Conservation (phyloP, 2,797 vertebrate genomes). For the Chiloscyllium punctatum region DNA sequence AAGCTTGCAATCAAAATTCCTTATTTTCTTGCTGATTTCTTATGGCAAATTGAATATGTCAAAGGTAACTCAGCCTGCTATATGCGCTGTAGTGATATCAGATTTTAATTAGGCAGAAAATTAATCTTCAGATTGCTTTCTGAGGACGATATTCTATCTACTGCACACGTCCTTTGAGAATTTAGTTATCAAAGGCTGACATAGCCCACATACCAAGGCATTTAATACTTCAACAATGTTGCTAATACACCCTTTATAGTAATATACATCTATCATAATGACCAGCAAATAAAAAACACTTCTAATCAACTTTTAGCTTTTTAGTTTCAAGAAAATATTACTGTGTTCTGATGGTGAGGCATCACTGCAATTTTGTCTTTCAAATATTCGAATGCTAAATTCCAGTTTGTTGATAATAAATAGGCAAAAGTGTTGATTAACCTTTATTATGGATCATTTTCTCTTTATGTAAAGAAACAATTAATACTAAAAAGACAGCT, state of each 20-base stretch:
- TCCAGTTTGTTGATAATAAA: background rate
- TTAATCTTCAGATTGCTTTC: background rate
- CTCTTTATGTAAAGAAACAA: background rate
- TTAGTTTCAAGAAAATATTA: background rate
- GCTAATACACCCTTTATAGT: background rate
- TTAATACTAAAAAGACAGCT: background rate
- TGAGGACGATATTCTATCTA: background rate
- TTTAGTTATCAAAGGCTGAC: background rate
- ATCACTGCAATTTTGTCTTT: background rate
- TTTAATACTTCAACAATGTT: background rate
- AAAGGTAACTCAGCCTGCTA: background rate
- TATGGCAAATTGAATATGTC: background rate
- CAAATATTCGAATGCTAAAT: background rate
- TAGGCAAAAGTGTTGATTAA: background rate
- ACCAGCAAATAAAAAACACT: background rate
- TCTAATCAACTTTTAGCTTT: background rate
- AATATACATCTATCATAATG: background rate
- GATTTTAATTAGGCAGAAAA: background rate
- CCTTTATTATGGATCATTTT: background rate
- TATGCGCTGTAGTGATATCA: background rate
- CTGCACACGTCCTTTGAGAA: background rate
- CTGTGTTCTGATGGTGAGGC: background rate
- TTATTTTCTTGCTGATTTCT: background rate
- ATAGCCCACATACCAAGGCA: background rate
- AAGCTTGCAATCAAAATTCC: background rate